Conservation (phyloP, 2,113 vertebrate species). For the Calyptomena viridis region DNA sequence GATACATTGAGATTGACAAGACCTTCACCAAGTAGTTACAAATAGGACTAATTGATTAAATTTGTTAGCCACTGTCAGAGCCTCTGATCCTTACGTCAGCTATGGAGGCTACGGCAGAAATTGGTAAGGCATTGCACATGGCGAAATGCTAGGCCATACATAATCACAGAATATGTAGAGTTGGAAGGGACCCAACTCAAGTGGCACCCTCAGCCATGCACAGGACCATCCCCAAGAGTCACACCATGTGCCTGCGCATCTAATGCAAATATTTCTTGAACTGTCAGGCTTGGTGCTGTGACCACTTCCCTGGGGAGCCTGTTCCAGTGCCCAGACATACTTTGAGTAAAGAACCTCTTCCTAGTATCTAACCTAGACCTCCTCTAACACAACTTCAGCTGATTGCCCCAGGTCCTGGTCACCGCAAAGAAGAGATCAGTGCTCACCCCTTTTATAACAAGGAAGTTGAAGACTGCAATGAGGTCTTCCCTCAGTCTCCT, state of each 20-base stretch:
- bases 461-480: neutral
- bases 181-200: neutral
- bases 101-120: constrained; percentile 74
- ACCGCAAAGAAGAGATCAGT: neutral
- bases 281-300: neutral
- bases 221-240: neutral
- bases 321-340: neutral
- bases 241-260: neutral
- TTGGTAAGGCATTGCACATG: constrained; percentile 70
- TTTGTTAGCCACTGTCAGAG: constrained; percentile 81
- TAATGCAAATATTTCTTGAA: neutral
- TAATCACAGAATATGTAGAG: neutral
- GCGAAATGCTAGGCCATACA: constrained; percentile 71
- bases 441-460: neutral
- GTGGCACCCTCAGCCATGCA: neutral
- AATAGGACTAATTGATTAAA: constrained; percentile 82
- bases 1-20: constrained; percentile 73
- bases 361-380: neutral
- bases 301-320: neutral
- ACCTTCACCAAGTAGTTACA: constrained; percentile 76
- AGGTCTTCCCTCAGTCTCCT: neutral
- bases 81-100: constrained; percentile 76
- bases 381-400: neutral
- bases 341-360: neutral
- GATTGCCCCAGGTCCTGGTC: neutral